Base-by-base conservation (phyloP, 1,140 invertebrate species). In the Micrasema minimum region DNA sequence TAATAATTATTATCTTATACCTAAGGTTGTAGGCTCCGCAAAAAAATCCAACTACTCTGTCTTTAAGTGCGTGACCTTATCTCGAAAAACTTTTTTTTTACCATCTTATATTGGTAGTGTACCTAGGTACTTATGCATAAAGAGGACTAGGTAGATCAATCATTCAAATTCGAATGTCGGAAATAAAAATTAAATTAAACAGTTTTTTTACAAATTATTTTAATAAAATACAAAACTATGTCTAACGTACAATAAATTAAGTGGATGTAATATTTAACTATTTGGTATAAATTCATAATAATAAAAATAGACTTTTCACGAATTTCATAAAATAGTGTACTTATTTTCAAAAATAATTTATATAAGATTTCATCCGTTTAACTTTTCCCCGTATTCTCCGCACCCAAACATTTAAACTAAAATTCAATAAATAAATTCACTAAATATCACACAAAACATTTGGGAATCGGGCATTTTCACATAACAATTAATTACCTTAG, bases 221-320 rank as follows among this genome's bases (percentile, higher is more conserved):
- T 59, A 59, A 41, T 59, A 59, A 59, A 59, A 59, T 59, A 59
- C 55, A 59, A 59, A 59, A 59, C 18, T 59, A 43, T 11, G 35
- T 41, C 37, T 59, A 38, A 41, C 35, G 22, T 59, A 41, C 4
- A 59, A 38, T 57, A 37, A 57, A 14, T 38, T 16, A 59, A 59
- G 55, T 38, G 12, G 12, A 31, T 55, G 38, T 38, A 38, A 41
- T 18, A 50, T 51, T 10, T 51, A 18, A 14, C 12, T 31, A 38
- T 59, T 59, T 41, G 55, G 55, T 35, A 59, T 59, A 59, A 59
- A 55, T 37, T 18, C n/a, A 31, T 23, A 53, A 9, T 59, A 55
- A 2, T 6, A 59, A 41, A 59, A 41, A 59, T 59, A 59, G 35
- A 59, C 55, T 59, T 37, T 57, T 43, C 37, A 20, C 18, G 9